Base-by-base conservation (phyloP, 2,113 vertebrate genomes). In the Oncorhynchus clarkii region DNA sequence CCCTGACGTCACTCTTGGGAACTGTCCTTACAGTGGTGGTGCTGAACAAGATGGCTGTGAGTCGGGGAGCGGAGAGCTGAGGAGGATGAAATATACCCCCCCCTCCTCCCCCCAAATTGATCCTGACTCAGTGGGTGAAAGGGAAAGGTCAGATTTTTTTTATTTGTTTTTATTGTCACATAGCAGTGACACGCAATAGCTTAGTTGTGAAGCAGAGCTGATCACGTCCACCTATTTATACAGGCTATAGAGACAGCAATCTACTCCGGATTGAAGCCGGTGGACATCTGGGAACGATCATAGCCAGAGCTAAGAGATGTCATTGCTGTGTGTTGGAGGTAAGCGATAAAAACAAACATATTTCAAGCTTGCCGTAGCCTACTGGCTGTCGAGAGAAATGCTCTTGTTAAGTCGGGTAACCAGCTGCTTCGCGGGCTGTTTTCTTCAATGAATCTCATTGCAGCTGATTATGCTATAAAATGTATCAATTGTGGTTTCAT, bases 301-400 rank as follows among this genome's bases (percentile, higher is more conserved):
- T 78, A 88, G 39, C 54, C 9, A 45, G 67, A 13, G 26, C 73
- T 78, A 45, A 45, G 93, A 91, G 84, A 97, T 97, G 96, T 97
- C 96, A 90, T 93, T 97, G 84, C 93, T 97, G 75, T 97, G 96
- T 88, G 96, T 97, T 78, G 94, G 96, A 95, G 96, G 96, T 97
- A 93, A 90, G 93, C 77, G 27, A 45, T 18, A 18, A 18, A 62
- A 8, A 8, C n/a, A 62, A 24, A 22, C 7, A 22, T 62, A 62
- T 45, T 45, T 45, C 9, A 45, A 45, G 39, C 39, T 45, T 45
- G 39, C 9, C 2, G 39, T 45, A 45, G 54, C 18, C 51, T 16
- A 57, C 3, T 16, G n/a, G 18, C 59, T 62, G 5, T 62, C 5
- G 59, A 62, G 59, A 22, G 18, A 62, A n/a, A 62, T 62, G 5